Base-by-base conservation (phyloP, 1,140 invertebrate genomes). In the Heliconius nattereri region DNA sequence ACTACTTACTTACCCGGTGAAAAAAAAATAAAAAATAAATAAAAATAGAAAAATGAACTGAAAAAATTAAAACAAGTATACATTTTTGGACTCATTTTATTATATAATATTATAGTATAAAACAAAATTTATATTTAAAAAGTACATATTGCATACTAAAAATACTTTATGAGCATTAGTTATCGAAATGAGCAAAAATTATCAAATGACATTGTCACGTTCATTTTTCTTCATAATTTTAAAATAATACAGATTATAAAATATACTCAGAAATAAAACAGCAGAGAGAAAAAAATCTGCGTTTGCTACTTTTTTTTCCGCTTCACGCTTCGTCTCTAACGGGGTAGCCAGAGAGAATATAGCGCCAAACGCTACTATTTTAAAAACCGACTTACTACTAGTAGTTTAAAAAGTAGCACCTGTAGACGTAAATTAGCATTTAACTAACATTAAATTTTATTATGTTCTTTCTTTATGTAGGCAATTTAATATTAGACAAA, bases 41-140 rank as follows among this genome's bases (percentile, higher is more conserved):
- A 66, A 66, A 11, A 66, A 66, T 66, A 66, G 60, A 66, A 66
- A 66, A 66, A 66, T 66, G 60, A 66, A 66, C 60, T 66, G 60
- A 66, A 29, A 66, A 29, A 66, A 66, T 66, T 66, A 66, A 66
- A 66, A 66, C 60, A 66, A 66, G 60, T 66, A 66, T 23, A 3
- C 29, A 23, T 29, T 66, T 66, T 26, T 16, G 23, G 23, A 66
- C 23, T 29, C 1, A 66, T 66, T 66, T 66, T 66, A 66, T 66
- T 66, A 13, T 11, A 57, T 23, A 23, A 57, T 23, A 66, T 16
- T 13, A 29, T 19, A 66, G 8, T 11, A 60, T 23, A 23, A 60
- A 60, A 66, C 60, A 66, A 26, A 11, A 26, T 66, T 66, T 66
- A 19, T 29, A 29, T 29, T 66, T 16, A 66, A 66, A 66, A 66